Evolutionary conservation across 2,797 vertebrate species (phyloP).

Genomic region (Sylvilagus floridanus): DNA sequence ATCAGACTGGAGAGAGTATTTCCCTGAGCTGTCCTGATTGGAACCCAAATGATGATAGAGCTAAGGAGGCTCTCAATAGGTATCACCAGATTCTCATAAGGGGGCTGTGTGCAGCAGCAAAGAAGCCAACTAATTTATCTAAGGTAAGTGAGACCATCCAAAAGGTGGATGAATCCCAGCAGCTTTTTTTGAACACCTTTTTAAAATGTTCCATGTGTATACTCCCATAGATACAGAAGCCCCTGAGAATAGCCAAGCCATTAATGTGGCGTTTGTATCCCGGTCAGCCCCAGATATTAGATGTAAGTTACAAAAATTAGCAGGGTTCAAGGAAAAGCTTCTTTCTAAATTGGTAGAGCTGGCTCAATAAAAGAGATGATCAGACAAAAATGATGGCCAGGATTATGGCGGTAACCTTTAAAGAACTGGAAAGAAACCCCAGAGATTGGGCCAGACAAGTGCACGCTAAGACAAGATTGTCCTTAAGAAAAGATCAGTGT

Average conservation of each 20-base stretch:
- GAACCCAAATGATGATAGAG: not conserved
- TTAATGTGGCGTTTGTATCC: not conserved
- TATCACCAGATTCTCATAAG: not conserved
- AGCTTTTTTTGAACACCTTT: not conserved
- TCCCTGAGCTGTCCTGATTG: accelerated
- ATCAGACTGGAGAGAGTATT: not conserved
- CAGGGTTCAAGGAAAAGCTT: not conserved
- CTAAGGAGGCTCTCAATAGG: not conserved
- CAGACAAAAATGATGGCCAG: not conserved
- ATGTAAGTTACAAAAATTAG: not conserved
- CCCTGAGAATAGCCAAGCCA: not conserved
- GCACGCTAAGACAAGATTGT: no score
- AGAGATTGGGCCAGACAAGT: no score
- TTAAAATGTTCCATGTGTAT: not conserved
- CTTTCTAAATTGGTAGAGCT: not conserved
- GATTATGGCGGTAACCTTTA: not conserved
- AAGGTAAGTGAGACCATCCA: not conserved
- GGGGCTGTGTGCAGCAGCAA: not conserved
- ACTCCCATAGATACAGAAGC: not conserved
- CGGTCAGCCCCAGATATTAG: not conserved
- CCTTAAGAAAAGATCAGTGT: no score
- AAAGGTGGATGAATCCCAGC: not conserved
- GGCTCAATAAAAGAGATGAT: not conserved
- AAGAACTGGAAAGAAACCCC: no score
- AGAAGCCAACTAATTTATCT: not conserved